phyloP scores from a whole-genome alignment of 2,888 invertebrate genomes.

The Phyto melanocephala region DNA sequence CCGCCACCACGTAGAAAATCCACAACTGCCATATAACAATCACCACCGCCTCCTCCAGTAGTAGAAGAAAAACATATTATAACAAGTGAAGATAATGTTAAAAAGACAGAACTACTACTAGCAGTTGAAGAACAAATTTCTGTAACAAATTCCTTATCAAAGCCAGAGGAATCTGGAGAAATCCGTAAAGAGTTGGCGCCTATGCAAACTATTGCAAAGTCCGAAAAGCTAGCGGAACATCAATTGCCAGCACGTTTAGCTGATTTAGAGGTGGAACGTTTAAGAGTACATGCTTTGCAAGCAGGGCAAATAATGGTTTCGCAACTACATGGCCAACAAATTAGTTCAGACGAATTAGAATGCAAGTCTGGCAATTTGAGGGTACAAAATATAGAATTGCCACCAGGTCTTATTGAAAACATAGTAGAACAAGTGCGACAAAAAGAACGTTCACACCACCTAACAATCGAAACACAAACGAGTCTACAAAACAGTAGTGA shows the following conservation, averaged over 20 bases:
- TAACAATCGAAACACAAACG: conserved; percentile 78
- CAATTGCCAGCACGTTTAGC: conserved; percentile 79
- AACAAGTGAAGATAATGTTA: conserved; percentile 34
- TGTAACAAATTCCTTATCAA: background rate
- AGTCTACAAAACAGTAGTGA: conserved; percentile 73
- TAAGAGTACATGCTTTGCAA: conserved; percentile 88
- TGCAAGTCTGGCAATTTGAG: conserved; percentile 85
- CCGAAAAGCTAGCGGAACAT: conserved; percentile 54
- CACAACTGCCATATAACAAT: conserved; percentile 71
- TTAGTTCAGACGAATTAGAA: conserved; percentile 86
- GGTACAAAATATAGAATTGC: conserved; percentile 84
- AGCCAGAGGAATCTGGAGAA: conserved; percentile 51
- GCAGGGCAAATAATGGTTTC: conserved; percentile 89
- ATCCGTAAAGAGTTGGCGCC: conserved; percentile 47
- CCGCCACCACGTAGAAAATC: conserved; percentile 76
- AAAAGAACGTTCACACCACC: conserved; percentile 71
- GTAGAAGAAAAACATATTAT: conserved; percentile 8
- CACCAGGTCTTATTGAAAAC: conserved; percentile 84
- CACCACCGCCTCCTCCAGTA: conserved; percentile 38
- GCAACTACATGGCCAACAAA: conserved; percentile 87
- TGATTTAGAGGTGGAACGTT: conserved; percentile 88
- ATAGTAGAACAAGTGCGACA: conserved; percentile 80
- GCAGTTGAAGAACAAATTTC: background rate
- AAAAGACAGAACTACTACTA: conserved; percentile 61
- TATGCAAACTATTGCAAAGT: conserved; percentile 39